These are phyloP conservation scores for Oryzaephilus surinamensis DNA, from an alignment of 1,140 invertebrate genomes.

Conservation along the genomic window DNA sequence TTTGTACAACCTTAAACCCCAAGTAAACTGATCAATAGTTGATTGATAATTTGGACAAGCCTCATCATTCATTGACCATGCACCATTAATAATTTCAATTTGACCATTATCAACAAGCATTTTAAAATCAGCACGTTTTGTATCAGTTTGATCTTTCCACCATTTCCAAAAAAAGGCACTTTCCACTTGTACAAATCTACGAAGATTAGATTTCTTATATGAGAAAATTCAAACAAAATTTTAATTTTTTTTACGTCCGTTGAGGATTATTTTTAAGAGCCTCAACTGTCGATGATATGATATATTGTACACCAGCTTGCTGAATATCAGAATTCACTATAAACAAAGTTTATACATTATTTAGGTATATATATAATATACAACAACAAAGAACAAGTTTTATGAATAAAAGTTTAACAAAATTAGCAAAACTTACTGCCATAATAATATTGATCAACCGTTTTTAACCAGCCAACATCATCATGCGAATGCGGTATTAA, in stretches of 20 bases:
- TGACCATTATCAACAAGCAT: conserved; percentile 44
- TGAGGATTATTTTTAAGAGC: conserved; percentile 19
- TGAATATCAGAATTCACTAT: no score
- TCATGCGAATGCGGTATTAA: conserved; percentile 62
- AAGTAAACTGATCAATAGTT: conserved; percentile 73
- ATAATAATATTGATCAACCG: conserved; percentile 72
- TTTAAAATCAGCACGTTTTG: conserved; percentile 36
- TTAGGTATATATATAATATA: neutral
- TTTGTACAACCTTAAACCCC: conserved; percentile 50
- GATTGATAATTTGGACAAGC: conserved; percentile 67
- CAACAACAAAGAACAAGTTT: neutral
- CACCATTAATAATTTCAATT: conserved; percentile 63
- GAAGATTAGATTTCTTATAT: neutral
- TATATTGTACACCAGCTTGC: conserved; percentile 20
- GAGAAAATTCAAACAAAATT: neutral
- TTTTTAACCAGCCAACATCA: conserved; percentile 78
- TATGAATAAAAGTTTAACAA: no score
- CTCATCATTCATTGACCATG: conserved; percentile 74
- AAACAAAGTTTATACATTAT: neutral
- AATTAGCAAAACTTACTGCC: conserved; percentile 45
- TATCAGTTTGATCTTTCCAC: conserved; percentile 51
- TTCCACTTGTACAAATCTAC: conserved; percentile 30
- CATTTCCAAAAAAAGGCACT: conserved; percentile 48
- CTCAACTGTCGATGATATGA: conserved; percentile 17
- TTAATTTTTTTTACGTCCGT: conserved; percentile 19